phyloP scores from a whole-genome alignment of 2,888 invertebrate species.

The Rhagonycha fulva region DNA sequence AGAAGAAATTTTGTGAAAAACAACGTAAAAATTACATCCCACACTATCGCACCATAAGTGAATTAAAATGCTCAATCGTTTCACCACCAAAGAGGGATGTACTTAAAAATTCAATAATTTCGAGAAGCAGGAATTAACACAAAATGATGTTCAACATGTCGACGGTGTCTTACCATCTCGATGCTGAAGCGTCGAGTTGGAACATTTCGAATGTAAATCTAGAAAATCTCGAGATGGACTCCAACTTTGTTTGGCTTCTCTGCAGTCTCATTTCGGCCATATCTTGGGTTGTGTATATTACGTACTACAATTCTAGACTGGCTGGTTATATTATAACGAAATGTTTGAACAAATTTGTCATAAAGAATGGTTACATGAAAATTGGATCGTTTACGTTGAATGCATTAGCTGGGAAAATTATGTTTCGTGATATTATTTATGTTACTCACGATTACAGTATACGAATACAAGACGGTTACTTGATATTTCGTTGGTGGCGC shows the following conservation, averaged over 20 bases:
- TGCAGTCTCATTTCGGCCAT: slow-evolving; percentile 82
- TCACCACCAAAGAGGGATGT: neutral
- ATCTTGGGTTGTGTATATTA: slow-evolving; percentile 91
- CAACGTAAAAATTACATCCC: neutral
- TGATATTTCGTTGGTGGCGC: slow-evolving; percentile 98
- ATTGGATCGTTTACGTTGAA: slow-evolving; percentile 94
- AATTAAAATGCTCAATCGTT: neutral
- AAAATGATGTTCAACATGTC: neutral
- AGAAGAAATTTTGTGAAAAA: neutral
- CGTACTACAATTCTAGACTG: slow-evolving; percentile 92
- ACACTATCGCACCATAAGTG: neutral
- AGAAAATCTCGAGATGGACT: slow-evolving; percentile 77
- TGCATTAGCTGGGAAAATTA: slow-evolving; percentile 96
- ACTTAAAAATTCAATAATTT: neutral
- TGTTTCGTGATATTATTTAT: slow-evolving; percentile 95
- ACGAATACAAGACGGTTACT: slow-evolving; percentile 93
- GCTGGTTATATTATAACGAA: slow-evolving; percentile 89
- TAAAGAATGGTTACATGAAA: slow-evolving; percentile 85
- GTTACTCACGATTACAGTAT: slow-evolving; percentile 92
- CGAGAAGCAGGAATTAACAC: neutral
- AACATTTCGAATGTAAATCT: slow-evolving; percentile 42
- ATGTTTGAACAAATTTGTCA: slow-evolving; percentile 84
- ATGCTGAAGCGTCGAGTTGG: neutral
- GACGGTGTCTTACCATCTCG: neutral
- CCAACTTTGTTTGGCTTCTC: slow-evolving; percentile 76